Conservation (phyloP, 64 coral and sea anemone genomes). For the Pocillopora damicornis region DNA sequence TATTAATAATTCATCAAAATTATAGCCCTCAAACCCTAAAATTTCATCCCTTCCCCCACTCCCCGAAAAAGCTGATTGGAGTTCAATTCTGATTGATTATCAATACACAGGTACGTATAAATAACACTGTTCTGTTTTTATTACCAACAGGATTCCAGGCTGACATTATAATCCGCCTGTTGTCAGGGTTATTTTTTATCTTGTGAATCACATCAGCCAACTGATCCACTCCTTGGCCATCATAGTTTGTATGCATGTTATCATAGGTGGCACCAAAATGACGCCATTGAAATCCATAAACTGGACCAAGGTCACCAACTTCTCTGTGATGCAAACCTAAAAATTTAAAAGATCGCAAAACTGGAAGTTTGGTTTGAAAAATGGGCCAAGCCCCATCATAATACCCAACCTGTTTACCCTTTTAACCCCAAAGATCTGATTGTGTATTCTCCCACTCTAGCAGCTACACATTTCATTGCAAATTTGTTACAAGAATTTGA, state of each 20-base stretch:
- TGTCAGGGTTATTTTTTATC: constrained; percentile 87
- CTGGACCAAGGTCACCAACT: constrained; percentile 85
- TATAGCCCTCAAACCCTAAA: too few relatives aligned
- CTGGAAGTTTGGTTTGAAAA: background rate
- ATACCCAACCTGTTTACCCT: too few relatives aligned
- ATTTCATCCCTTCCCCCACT: too few relatives aligned
- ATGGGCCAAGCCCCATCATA: too few relatives aligned
- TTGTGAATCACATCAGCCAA: constrained; percentile 80
- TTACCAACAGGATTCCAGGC: constrained; percentile 98
- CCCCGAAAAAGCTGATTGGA: too few relatives aligned
- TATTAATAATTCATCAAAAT: too few relatives aligned
- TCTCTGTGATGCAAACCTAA: constrained; percentile 74
- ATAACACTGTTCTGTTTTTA: background rate
- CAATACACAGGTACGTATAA: too few relatives aligned
- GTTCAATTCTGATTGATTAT: too few relatives aligned
- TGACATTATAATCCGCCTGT: constrained; percentile 91
- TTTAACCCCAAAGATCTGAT: too few relatives aligned
- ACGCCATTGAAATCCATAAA: constrained; percentile 97
- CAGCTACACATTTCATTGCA: too few relatives aligned
- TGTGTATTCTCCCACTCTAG: too few relatives aligned
- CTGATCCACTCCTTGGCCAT: constrained; percentile 77
- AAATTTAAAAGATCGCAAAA: background rate
- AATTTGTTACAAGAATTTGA: too few relatives aligned
- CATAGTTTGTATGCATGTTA: constrained; percentile 77
- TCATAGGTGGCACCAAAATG: constrained; percentile 93